These are phyloP conservation scores for Zophobas atratus DNA, from an alignment of 1,140 invertebrate species.

Conservation along the genomic window DNA sequence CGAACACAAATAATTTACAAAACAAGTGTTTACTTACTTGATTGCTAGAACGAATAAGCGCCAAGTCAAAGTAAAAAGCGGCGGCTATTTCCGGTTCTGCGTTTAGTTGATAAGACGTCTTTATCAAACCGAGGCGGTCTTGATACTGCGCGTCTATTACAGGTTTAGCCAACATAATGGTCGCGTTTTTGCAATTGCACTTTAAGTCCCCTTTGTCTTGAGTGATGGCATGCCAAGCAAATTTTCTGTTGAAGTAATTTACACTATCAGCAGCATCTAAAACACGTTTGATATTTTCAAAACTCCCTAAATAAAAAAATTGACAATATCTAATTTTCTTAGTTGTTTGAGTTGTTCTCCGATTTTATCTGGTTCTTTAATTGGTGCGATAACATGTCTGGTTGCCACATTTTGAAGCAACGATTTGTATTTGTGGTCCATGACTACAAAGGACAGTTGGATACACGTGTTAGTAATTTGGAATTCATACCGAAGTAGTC, in stretches of 20 bases:
- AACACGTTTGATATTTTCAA: slow-evolving; percentile 79
- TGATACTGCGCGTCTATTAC: slow-evolving; percentile 74
- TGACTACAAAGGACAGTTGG: slow-evolving; percentile 72
- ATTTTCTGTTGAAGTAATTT: slow-evolving; percentile 69
- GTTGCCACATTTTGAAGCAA: slow-evolving; percentile 90
- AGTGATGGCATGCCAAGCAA: slow-evolving; percentile 78
- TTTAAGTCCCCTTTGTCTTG: slow-evolving; percentile 78
- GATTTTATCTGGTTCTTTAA: slow-evolving; percentile 71
- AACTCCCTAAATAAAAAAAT: slow-evolving; percentile 87
- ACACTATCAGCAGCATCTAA: slow-evolving; percentile 69
- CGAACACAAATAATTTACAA: too few relatives aligned
- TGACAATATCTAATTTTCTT: slow-evolving; percentile 87
- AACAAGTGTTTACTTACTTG: slow-evolving; percentile 71
- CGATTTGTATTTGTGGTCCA: slow-evolving; percentile 95
- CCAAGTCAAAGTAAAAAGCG: slow-evolving; percentile 90
- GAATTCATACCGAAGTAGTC: slow-evolving; percentile 79
- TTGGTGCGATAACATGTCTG: slow-evolving; percentile 84
- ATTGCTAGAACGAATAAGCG: slow-evolving; percentile 82
- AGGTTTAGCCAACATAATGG: slow-evolving; percentile 78
- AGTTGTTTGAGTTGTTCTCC: slow-evolving; percentile 79
- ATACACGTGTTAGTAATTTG: too few relatives aligned
- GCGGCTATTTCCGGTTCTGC: slow-evolving; percentile 80
- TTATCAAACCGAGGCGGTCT: slow-evolving; percentile 77
- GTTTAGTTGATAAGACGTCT: slow-evolving; percentile 78
- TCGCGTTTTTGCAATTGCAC: slow-evolving; percentile 79